Conservation (phyloP, 2,113 vertebrate genomes). For the Oryctolagus cuniculus region mOryCun1.1 NC_091449.1:67004501-67005000, state of each 20-base stretch:
- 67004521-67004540: not conserved
- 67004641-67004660: not conserved
- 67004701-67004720: not conserved
- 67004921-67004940: not conserved
- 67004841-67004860: not conserved
- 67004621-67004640: not conserved
- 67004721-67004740: fast-evolving
- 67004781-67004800: not conserved
- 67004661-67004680: not conserved
- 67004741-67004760: no score
- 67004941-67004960: not conserved
- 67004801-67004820: no score
- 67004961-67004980: no score
- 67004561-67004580: not conserved
- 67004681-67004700: not conserved
- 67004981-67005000: not conserved
- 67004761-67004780: not conserved
- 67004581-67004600: not conserved
- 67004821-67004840: not conserved
- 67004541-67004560: not conserved
- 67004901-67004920: no score
- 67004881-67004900: no score
- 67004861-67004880: no score
- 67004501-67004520: not conserved
- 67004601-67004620: not conserved